phyloP scores from a whole-genome alignment of 2,113 vertebrate genomes.

The Crypturellus undulatus region DNA sequence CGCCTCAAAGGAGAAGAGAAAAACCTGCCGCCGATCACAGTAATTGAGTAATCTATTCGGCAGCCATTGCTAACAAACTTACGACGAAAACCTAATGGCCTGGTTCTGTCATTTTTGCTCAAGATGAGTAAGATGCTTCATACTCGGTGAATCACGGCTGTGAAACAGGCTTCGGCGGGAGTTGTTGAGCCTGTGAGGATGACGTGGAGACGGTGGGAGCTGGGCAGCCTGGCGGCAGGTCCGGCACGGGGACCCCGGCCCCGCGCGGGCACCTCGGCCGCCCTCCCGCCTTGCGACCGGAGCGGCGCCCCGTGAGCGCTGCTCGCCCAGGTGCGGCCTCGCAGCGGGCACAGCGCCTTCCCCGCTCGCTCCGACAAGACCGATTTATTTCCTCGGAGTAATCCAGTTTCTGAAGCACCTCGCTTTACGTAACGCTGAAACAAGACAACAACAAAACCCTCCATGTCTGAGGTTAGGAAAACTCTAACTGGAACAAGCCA shows the following conservation, averaged over 20 bases:
- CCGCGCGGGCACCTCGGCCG: no score
- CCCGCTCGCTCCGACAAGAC: not conserved
- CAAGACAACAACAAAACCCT: not conserved
- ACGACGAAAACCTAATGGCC: not conserved
- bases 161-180: not conserved
- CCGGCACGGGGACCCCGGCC: fast-evolving
- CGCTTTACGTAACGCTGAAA: not conserved
- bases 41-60: not conserved
- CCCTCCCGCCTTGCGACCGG: not conserved
- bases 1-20: not conserved
- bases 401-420: not conserved
- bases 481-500: not conserved
- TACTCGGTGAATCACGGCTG: not conserved
- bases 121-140: not conserved
- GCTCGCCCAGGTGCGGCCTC: not conserved
- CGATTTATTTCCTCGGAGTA: not conserved
- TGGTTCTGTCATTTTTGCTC: not conserved
- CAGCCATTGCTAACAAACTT: not conserved
- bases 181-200: not conserved
- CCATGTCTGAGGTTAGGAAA: not conserved
- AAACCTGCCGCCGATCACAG: not conserved
- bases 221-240: not conserved
- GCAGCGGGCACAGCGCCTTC: fast-evolving
- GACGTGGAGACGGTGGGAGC: not conserved
- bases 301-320: not conserved